Conservation (phyloP, 2,113 vertebrate genomes). For the Cepphus grylle region DNA sequence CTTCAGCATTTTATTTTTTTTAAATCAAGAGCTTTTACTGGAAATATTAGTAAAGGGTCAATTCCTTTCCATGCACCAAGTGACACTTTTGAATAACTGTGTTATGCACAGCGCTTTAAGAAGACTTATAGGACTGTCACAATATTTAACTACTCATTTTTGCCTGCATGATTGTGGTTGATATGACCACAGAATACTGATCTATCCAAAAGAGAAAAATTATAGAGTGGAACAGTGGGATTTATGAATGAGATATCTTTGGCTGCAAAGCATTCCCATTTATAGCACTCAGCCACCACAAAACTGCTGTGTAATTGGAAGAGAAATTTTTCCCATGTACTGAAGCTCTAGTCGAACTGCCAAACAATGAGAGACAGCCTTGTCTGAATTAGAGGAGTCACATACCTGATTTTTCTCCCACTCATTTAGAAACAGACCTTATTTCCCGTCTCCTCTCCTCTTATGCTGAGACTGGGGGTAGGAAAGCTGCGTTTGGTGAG, state of each 20-base stretch:
- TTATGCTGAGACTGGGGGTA: background rate
- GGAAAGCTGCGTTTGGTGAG: background rate
- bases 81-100: constrained; percentile 61
- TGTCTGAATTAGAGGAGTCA: constrained; percentile 35
- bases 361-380: constrained; percentile 60
- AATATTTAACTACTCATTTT: constrained; percentile 75
- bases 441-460: background rate
- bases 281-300: constrained; percentile 80
- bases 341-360: constrained; percentile 56
- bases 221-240: constrained; percentile 75
- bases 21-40: constrained; percentile 46
- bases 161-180: constrained; percentile 71
- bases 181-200: constrained; percentile 74
- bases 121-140: constrained; percentile 65
- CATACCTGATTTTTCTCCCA: constrained; percentile 60
- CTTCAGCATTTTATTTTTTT: constrained; percentile 23
- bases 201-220: constrained; percentile 77
- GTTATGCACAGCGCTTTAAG: background rate
- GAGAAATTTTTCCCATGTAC: constrained; percentile 76
- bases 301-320: constrained; percentile 80
- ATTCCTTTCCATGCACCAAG: constrained; percentile 35
- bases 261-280: constrained; percentile 75
- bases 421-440: constrained; percentile 33
- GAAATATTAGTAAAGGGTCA: constrained; percentile 41
- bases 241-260: constrained; percentile 80